Evolutionary conservation across 2,113 vertebrate species (phyloP).

Genomic region (Synodontis membranacea): DNA sequence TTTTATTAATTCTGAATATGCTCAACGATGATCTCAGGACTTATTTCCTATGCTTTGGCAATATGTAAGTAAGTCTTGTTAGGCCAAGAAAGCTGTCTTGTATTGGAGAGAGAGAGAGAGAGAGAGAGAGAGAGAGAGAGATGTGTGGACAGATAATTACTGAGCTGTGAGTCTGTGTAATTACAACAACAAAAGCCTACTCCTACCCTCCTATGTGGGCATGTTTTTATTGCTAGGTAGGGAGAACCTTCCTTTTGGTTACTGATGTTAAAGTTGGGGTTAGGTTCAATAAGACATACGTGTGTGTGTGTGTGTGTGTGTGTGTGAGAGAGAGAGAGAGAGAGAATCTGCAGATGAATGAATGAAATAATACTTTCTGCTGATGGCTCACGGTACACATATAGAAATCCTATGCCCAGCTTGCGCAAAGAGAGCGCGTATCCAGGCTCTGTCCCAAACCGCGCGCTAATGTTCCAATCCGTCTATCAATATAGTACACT

Average conservation of each 20-base stretch:
- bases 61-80: background rate
- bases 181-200: background rate
- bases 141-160: background rate
- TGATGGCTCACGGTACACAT: background rate
- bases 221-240: background rate
- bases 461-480: background rate
- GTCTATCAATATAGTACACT: background rate
- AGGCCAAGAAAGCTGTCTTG: background rate
- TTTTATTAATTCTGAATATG: background rate
- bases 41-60: background rate
- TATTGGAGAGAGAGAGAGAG: background rate
- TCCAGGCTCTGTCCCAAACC: background rate
- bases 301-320: background rate
- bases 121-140: background rate
- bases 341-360: background rate
- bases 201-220: background rate
- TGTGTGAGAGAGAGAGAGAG: background rate
- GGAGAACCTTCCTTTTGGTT: background rate
- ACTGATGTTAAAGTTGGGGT: background rate
- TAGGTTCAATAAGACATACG: background rate
- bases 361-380: background rate
- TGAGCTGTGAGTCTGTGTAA: background rate
- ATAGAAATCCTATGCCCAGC: background rate
- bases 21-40: constrained; percentile 3
- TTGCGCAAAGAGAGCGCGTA: background rate